A percentile compares a stretch with the other conserved stretches of the same genome.
Evolutionary conservation across 2,797 vertebrate genomes (phyloP).

Genomic region (Diglossa cyanea): DNA sequence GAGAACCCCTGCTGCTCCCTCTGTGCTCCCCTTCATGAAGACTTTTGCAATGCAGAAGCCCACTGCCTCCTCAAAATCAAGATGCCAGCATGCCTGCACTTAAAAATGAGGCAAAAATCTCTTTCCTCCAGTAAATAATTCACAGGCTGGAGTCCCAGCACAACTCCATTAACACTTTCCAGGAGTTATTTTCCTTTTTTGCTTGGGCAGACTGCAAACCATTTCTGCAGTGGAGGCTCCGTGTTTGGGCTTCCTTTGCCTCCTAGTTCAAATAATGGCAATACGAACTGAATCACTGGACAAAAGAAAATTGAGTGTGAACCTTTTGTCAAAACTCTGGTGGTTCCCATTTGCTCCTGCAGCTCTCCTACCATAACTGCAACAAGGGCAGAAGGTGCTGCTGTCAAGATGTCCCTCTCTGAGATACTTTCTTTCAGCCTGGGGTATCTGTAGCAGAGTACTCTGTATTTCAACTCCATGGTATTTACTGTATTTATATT

Average conservation of each 20-base stretch:
- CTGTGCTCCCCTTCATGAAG: not conserved
- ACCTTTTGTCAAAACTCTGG: not conserved
- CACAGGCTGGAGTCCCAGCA: not conserved
- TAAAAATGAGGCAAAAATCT: not conserved
- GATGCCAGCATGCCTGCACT: not conserved
- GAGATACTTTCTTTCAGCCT: not conserved
- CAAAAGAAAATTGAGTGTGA: not conserved
- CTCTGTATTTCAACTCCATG: not conserved
- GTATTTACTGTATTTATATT: not conserved
- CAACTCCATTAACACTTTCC: not conserved
- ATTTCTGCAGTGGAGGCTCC: not conserved
- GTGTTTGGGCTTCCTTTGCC: not conserved
- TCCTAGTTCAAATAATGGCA: not conserved
- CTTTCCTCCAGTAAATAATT: not conserved
- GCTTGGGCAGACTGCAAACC: not conserved
- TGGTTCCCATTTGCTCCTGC: not conserved
- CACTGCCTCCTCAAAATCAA: not conserved
- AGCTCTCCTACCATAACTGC: not conserved
- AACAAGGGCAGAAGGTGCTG: not conserved
- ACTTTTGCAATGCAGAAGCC: accelerated
- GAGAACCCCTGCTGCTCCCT: not conserved
- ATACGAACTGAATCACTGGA: not conserved
- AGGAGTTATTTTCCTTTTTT: not conserved
- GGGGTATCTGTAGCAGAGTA: not conserved
- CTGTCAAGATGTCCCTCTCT: accelerated